phyloP scores from a whole-genome alignment of 2,113 vertebrate genomes.

The Mormoops blainvillei region DNA sequence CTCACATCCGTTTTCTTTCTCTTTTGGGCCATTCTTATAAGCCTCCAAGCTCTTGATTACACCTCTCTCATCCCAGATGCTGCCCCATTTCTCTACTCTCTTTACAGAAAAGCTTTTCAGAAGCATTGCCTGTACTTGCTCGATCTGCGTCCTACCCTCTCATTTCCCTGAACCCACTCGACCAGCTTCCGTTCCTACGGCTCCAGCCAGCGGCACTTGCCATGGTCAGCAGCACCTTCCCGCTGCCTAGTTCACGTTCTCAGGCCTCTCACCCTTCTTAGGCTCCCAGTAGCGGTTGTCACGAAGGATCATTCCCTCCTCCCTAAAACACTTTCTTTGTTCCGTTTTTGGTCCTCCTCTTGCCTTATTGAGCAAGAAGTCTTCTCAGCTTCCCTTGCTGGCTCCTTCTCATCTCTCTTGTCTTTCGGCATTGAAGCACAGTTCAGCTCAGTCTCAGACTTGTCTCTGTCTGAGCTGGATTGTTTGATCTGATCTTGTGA shows the following conservation, averaged over 20 bases:
- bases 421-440: neutral
- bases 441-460: neutral
- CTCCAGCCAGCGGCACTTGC: neutral
- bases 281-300: too few species aligned
- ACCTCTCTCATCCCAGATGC: neutral
- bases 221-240: accelerated
- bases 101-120: neutral
- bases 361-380: neutral
- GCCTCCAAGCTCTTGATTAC: neutral
- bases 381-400: neutral
- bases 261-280: neutral
- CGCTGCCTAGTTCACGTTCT: neutral
- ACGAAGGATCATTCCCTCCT: too few species aligned
- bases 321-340: neutral
- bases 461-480: neutral
- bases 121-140: neutral
- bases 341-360: neutral
- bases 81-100: neutral
- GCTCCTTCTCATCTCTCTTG: neutral
- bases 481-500: neutral
- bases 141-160: neutral
- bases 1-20: neutral
- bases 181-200: neutral
- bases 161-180: neutral
- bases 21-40: neutral